phyloP scores from a whole-genome alignment of 2,888 invertebrate genomes.

The Tiphia femorata region DNA sequence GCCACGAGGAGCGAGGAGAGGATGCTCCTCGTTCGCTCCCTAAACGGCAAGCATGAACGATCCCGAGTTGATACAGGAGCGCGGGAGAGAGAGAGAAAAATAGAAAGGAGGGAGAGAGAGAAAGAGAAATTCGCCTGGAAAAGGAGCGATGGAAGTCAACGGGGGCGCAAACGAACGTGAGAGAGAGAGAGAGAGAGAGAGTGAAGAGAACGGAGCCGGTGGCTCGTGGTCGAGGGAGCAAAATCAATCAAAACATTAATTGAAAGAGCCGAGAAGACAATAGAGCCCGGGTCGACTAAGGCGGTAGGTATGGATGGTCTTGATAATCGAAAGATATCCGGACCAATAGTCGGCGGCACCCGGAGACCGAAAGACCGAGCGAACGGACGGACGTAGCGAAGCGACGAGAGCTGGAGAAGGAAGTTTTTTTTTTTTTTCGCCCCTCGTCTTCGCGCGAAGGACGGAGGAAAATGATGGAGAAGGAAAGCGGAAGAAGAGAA shows the following conservation, averaged over 20 bases:
- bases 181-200: constrained; percentile 20
- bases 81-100: not conserved
- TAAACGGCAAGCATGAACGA: constrained; percentile 2
- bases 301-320: constrained; percentile 59
- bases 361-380: constrained; percentile 28
- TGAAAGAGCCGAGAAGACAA: constrained; percentile 68
- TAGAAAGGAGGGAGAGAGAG: not conserved
- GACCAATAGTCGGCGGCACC: constrained; percentile 51
- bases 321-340: constrained; percentile 67
- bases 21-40: constrained; percentile 1
- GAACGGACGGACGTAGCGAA: too few relatives aligned
- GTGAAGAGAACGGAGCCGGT: constrained; percentile 32
- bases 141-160: too few relatives aligned
- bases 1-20: too few relatives aligned
- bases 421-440: constrained; percentile 31
- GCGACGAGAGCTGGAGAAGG: constrained; percentile 23
- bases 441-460: constrained; percentile 22
- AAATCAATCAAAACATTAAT: constrained; percentile 70
- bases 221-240: constrained; percentile 50
- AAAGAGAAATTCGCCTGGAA: too few relatives aligned
- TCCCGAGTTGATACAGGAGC: constrained; percentile 8
- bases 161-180: constrained; percentile 5
- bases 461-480: not conserved
- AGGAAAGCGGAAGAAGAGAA: not conserved
- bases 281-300: constrained; percentile 57